Evolutionary conservation across 2,888 invertebrate genomes (phyloP).

Genomic region (Rhagonycha fulva): DNA sequence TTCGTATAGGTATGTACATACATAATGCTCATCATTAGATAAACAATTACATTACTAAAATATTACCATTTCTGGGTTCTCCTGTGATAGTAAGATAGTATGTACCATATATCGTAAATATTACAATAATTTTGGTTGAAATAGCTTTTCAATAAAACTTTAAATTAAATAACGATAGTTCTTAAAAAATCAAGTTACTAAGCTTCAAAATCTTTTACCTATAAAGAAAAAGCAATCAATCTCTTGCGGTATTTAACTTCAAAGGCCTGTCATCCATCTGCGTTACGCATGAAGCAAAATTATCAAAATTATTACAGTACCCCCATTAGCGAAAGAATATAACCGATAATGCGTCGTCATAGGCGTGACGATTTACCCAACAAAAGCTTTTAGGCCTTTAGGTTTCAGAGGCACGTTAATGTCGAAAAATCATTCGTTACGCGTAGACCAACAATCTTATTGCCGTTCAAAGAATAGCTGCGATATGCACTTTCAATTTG

Average conservation of each 20-base stretch:
- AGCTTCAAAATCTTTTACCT: constrained; percentile 20
- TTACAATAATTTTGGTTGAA: background rate
- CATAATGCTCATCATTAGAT: background rate
- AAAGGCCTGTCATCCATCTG: constrained; percentile 29
- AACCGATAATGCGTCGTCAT: constrained; percentile 34
- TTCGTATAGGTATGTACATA: no score
- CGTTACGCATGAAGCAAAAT: constrained; percentile 40
- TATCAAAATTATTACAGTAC: constrained; percentile 36
- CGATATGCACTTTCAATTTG: background rate
- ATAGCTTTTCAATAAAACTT: background rate
- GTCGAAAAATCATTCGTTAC: constrained; percentile 29
- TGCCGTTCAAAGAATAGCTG: background rate
- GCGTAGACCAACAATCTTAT: constrained; percentile 10
- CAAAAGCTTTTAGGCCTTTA: constrained; percentile 36
- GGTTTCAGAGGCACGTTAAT: constrained; percentile 25
- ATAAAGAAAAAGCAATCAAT: constrained; percentile 34
- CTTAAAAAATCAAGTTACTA: background rate
- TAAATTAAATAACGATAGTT: background rate
- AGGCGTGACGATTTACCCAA: constrained; percentile 34
- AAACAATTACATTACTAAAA: background rate
- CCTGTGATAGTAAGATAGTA: no score
- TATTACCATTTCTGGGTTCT: background rate
- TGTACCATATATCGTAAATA: no score
- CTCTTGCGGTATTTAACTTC: constrained; percentile 29
- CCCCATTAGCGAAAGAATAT: constrained; percentile 34